Evolutionary conservation across 2,888 invertebrate species (phyloP).

Genomic region (Pardosa pseudoannulata): DNA sequence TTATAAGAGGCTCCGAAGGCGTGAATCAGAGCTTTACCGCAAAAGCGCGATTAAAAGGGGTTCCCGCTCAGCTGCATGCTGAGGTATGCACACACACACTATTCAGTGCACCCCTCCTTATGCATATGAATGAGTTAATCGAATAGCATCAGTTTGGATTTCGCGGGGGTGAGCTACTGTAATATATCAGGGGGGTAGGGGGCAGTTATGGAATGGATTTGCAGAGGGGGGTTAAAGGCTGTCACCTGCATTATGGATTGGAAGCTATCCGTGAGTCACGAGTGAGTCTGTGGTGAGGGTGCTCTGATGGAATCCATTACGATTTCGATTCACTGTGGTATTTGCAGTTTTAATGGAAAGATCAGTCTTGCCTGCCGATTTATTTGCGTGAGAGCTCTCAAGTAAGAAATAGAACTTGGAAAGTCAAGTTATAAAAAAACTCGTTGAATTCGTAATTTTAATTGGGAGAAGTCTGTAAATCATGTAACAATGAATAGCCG

Average conservation of each 20-base stretch:
- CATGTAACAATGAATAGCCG: no score
- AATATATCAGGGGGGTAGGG: slow-evolving; percentile 49
- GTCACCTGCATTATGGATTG: slow-evolving; percentile 71
- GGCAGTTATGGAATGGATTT: slow-evolving; percentile 70
- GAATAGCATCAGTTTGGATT: slow-evolving; percentile 70
- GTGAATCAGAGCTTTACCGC: slow-evolving; percentile 65
- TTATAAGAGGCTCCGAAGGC: slow-evolving; percentile 15
- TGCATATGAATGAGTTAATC: slow-evolving; percentile 72
- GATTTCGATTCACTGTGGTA: slow-evolving; percentile 1
- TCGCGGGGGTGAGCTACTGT: slow-evolving; percentile 40
- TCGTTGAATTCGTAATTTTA: no score
- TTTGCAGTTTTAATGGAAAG: slow-evolving; percentile 17
- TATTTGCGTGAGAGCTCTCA: neutral
- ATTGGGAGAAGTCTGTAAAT: no score
- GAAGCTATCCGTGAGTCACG: slow-evolving; percentile 63
- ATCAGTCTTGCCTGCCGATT: neutral
- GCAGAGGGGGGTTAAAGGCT: slow-evolving; percentile 62
- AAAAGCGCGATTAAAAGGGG: slow-evolving; percentile 65
- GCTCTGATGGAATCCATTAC: slow-evolving; percentile 16
- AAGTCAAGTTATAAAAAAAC: no score
- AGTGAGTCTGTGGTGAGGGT: slow-evolving; percentile 9
- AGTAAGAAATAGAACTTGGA: neutral
- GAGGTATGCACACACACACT: slow-evolving; percentile 38
- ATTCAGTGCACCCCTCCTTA: slow-evolving; percentile 32
- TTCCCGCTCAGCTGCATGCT: slow-evolving; percentile 7